Evolutionary conservation across 2,797 vertebrate species (phyloP).

Genomic region (Echiichthys vipera): DNA sequence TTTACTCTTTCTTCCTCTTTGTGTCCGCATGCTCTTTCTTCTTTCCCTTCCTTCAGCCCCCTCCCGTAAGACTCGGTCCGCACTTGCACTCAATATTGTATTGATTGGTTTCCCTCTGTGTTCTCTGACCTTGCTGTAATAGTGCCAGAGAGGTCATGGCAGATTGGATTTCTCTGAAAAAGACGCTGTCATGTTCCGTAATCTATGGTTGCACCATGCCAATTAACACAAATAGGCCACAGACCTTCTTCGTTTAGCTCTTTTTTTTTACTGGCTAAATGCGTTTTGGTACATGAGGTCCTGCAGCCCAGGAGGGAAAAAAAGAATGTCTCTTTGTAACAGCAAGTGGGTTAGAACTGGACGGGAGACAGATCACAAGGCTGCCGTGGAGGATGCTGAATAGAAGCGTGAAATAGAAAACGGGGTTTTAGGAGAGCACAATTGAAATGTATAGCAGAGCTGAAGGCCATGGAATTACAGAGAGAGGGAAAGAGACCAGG

Average conservation of each 20-base stretch:
- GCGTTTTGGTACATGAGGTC: slow-evolving; percentile 25
- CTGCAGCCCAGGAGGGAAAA: background rate
- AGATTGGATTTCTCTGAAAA: slow-evolving; percentile 81
- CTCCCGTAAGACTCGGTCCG: slow-evolving; percentile 47
- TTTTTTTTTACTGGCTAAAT: slow-evolving; percentile 40
- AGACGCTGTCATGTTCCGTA: slow-evolving; percentile 82
- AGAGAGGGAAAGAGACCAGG: background rate
- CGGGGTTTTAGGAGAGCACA: slow-evolving; percentile 33
- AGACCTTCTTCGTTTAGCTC: slow-evolving; percentile 59
- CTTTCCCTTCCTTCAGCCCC: background rate
- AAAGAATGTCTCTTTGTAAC: slow-evolving; percentile 21
- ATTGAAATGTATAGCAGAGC: slow-evolving; percentile 46
- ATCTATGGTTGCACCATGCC: slow-evolving; percentile 76
- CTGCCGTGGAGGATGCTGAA: slow-evolving; percentile 35
- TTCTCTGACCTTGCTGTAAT: slow-evolving; percentile 85
- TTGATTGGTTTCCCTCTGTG: slow-evolving; percentile 80
- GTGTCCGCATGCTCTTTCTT: slow-evolving; percentile 23
- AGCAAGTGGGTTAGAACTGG: slow-evolving; percentile 27
- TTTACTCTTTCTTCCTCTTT: slow-evolving; percentile 13
- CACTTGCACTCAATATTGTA: slow-evolving; percentile 75
- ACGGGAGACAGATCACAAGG: slow-evolving; percentile 38
- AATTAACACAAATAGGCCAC: slow-evolving; percentile 76
- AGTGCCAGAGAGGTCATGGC: slow-evolving; percentile 73
- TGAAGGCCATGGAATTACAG: slow-evolving; percentile 57
- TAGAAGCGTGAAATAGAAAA: slow-evolving; percentile 47